Evolutionary conservation across 2,797 vertebrate species (phyloP).

Genomic region (Esox masquinongy): DNA sequence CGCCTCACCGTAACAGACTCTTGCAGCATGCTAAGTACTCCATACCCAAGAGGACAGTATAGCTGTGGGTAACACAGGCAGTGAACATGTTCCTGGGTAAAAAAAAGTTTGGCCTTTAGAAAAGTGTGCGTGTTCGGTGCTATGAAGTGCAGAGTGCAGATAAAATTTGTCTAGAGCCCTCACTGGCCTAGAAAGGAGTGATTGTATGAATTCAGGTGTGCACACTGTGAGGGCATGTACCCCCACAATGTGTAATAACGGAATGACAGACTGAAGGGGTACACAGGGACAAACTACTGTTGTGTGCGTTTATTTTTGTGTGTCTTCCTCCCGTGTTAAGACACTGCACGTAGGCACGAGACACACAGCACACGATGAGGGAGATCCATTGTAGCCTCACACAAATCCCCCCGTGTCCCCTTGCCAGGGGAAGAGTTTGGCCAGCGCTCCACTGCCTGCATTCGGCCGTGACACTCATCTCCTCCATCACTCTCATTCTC

Average conservation of each 20-base stretch:
- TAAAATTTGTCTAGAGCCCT: too few species aligned
- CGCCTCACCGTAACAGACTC: too few species aligned
- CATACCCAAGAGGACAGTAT: too few species aligned
- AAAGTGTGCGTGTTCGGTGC: too few species aligned
- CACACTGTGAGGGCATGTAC: too few species aligned
- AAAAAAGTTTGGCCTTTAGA: too few species aligned
- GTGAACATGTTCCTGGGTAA: too few species aligned
- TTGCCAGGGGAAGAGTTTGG: constrained; percentile 51
- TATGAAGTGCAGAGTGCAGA: too few species aligned
- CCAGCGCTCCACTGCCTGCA: constrained; percentile 49
- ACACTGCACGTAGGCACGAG: constrained; percentile 52
- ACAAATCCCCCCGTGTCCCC: constrained; percentile 72
- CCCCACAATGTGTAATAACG: not conserved
- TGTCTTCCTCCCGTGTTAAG: constrained; percentile 29
- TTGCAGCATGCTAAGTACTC: too few species aligned
- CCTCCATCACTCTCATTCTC: constrained; percentile 28
- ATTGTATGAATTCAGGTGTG: too few species aligned
- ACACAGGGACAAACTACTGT: not conserved
- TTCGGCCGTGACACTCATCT: constrained; percentile 54
- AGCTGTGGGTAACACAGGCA: too few species aligned
- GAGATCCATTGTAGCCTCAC: constrained; percentile 62
- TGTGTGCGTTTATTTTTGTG: constrained; percentile 20
- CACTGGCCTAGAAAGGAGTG: too few species aligned
- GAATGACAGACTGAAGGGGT: not conserved
- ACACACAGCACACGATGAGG: constrained; percentile 57